These are phyloP conservation scores for Magallana angulata DNA, from an alignment of 1,140 invertebrate genomes.

Conservation along the genomic window DNA sequence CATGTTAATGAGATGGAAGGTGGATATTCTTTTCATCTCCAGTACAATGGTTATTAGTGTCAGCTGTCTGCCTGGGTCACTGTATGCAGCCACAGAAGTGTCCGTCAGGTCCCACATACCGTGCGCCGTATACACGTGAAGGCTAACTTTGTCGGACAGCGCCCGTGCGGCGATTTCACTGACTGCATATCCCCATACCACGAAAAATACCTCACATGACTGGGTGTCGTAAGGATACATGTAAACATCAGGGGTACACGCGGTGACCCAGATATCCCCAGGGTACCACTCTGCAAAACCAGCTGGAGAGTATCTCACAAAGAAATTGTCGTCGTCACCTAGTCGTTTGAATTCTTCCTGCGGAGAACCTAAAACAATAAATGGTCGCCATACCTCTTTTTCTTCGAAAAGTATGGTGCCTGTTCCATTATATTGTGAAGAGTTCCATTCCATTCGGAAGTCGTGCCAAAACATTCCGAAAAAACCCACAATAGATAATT, in stretches of 20 bases:
- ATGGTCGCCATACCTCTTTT: conserved; percentile 43
- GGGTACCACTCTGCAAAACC: conserved; percentile 5
- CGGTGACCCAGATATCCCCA: background rate
- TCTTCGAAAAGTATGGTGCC: background rate
- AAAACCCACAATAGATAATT: conserved; percentile 33
- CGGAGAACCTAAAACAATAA: background rate
- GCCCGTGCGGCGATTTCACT: background rate
- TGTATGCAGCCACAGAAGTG: background rate
- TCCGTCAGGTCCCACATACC: conserved; percentile 38
- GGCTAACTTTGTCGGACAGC: background rate
- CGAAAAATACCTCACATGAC: conserved; percentile 13
- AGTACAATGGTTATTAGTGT: conserved; percentile 15
- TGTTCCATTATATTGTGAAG: background rate
- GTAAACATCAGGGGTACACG: conserved; percentile 30
- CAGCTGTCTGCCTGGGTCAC: background rate
- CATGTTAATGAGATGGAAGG: conserved; percentile 44
- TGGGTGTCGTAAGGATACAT: conserved; percentile 42
- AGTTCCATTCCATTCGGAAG: conserved; percentile 41
- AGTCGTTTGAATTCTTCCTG: background rate
- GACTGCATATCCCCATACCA: conserved; percentile 21
- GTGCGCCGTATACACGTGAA: conserved; percentile 19
- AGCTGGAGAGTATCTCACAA: background rate
- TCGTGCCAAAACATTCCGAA: conserved; percentile 41
- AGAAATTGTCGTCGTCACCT: background rate
- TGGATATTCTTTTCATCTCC: conserved; percentile 27